A percentile compares a stretch with the other conserved stretches of the same genome.
phyloP scores from a whole-genome alignment of 2,113 vertebrate species.

The Corvus cornix region DNA sequence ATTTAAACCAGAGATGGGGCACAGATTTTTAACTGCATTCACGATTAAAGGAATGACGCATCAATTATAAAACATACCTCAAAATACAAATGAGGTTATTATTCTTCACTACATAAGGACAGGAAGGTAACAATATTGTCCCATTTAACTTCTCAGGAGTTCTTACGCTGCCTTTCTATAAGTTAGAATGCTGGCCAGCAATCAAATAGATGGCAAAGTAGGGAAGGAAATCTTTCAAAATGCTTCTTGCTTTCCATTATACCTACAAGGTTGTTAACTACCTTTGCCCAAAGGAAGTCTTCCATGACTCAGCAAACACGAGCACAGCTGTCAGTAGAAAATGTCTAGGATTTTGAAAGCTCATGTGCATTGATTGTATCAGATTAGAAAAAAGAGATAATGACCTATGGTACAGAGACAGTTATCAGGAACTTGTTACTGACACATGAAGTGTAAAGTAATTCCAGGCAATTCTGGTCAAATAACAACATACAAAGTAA shows the following conservation, averaged over 20 bases:
- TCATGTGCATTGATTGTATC: neutral
- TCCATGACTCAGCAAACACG: neutral
- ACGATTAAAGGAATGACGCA: neutral
- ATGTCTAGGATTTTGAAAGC: neutral
- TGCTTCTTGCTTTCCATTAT: neutral
- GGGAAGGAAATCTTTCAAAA: neutral
- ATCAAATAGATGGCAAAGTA: neutral
- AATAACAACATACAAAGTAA: neutral
- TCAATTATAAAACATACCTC: neutral
- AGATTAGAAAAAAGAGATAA: neutral
- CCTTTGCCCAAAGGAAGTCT: neutral
- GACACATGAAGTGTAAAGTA: neutral
- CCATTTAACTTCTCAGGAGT: neutral
- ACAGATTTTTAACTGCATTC: neutral
- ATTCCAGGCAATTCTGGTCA: neutral
- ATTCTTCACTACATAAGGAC: neutral
- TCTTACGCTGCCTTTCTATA: neutral
- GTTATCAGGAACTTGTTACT: neutral
- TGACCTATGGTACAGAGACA: neutral
- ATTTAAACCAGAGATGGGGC: neutral
- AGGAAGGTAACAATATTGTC: neutral
- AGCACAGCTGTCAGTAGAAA: neutral
- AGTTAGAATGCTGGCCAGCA: neutral
- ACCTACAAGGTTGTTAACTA: neutral
- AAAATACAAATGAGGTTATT: neutral